phyloP scores from a whole-genome alignment of 2,113 vertebrate genomes.

The Siniperca chuatsi region DNA sequence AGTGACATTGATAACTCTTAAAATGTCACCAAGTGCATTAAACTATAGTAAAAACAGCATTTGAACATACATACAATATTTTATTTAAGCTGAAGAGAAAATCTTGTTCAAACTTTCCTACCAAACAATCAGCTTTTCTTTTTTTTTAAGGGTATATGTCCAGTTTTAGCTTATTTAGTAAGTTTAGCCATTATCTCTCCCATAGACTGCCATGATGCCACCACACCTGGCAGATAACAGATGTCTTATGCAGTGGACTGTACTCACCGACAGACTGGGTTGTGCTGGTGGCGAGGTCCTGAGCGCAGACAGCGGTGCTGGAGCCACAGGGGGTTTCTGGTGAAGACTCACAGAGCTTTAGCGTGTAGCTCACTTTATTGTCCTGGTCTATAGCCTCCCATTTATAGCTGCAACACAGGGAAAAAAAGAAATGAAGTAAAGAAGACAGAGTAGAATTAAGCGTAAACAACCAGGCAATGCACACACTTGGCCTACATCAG shows the following conservation, averaged over 20 bases:
- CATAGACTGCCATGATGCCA: not conserved
- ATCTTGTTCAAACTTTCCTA: not conserved
- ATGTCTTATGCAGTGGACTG: not conserved
- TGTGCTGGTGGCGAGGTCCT: slow-evolving; percentile 23
- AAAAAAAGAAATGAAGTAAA: not conserved
- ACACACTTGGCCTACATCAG: not conserved
- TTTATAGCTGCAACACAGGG: slow-evolving; percentile 85
- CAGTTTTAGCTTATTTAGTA: not conserved
- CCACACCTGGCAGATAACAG: not conserved
- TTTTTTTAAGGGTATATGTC: no score
- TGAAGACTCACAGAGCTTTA: slow-evolving; percentile 87
- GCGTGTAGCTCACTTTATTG: slow-evolving; percentile 85
- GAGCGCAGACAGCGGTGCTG: slow-evolving; percentile 85
- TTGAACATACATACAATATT: not conserved
- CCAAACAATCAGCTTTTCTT: no score
- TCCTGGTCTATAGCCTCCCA: slow-evolving; percentile 92
- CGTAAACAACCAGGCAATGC: not conserved
- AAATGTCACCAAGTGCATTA: no score
- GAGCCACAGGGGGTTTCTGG: slow-evolving; percentile 78
- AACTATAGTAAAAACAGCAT: not conserved
- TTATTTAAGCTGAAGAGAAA: not conserved
- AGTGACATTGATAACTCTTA: not conserved
- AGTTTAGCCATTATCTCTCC: not conserved
- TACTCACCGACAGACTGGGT: slow-evolving; percentile 90
- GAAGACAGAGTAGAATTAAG: not conserved